Conservation (phyloP, 2,888 invertebrate species). For the Hirtodrosophila trivittata region DNA sequence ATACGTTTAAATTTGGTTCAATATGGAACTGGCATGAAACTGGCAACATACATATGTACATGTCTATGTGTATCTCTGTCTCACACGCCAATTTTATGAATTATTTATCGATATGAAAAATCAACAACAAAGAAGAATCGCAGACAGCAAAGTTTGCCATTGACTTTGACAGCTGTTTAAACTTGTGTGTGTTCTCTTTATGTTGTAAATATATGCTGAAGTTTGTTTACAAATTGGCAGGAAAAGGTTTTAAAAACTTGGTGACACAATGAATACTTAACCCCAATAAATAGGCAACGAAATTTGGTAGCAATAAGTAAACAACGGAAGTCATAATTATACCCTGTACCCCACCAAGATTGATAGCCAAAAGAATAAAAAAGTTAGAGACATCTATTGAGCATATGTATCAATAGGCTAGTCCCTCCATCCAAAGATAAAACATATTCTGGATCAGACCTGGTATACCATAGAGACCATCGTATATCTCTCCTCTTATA, state of each 20-base stretch:
- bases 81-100: slow-evolving; percentile 59
- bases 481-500: too few species aligned
- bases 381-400: neutral
- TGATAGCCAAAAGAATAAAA: too few species aligned
- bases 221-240: slow-evolving; percentile 28
- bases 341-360: too few species aligned
- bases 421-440: too few species aligned
- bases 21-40: slow-evolving; percentile 52
- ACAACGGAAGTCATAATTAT: neutral
- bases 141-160: slow-evolving; percentile 40
- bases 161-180: slow-evolving; percentile 62
- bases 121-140: slow-evolving; percentile 34
- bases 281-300: slow-evolving; percentile 15
- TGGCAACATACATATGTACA: slow-evolving; percentile 37
- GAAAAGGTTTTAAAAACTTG: slow-evolving; percentile 27
- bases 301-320: slow-evolving; percentile 1
- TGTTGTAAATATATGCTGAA: slow-evolving; percentile 1
- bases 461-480: too few species aligned
- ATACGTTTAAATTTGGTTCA: slow-evolving; percentile 66
- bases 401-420: too few species aligned
- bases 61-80: neutral
- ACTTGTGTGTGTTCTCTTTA: slow-evolving; percentile 22
- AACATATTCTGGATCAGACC: too few species aligned
- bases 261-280: slow-evolving; percentile 24
- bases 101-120: slow-evolving; percentile 64